Percentiles rank a stretch among this genome's conserved stretches.
phyloP scores from a whole-genome alignment of 2,113 vertebrate genomes.

The Dunckerocampus dactyliophorus region DNA sequence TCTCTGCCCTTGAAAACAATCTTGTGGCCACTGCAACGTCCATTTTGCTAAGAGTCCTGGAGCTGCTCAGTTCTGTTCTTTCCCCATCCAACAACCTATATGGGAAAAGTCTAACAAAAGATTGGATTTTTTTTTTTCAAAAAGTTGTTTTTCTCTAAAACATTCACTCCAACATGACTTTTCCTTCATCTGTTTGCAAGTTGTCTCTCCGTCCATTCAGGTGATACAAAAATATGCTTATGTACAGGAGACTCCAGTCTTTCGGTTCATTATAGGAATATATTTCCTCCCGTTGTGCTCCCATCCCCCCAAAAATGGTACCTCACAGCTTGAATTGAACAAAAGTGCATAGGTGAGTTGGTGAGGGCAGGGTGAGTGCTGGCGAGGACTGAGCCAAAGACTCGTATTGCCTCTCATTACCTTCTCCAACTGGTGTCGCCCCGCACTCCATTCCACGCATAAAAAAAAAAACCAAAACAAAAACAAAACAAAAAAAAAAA shows the following conservation, averaged over 20 bases:
- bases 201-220: slow-evolving; percentile 52
- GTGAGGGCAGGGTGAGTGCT: slow-evolving; percentile 67
- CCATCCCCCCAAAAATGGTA: slow-evolving; percentile 65
- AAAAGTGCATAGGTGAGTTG: slow-evolving; percentile 80
- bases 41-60: slow-evolving; percentile 40
- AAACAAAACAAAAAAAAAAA: neutral
- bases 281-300: slow-evolving; percentile 67
- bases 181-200: slow-evolving; percentile 67
- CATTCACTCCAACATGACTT: slow-evolving; percentile 64
- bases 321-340: slow-evolving; percentile 78
- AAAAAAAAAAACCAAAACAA: slow-evolving; percentile 6
- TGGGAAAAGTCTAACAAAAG: slow-evolving; percentile 7
- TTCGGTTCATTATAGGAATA: slow-evolving; percentile 62
- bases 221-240: slow-evolving; percentile 73
- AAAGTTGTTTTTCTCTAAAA: slow-evolving; percentile 47
- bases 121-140: slow-evolving; percentile 21
- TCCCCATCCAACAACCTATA: neutral
- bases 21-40: slow-evolving; percentile 31
- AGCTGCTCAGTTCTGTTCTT: neutral
- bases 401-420: slow-evolving; percentile 39
- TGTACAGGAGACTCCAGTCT: slow-evolving; percentile 65
- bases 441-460: slow-evolving; percentile 36
- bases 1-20: neutral
- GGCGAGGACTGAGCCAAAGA: slow-evolving; percentile 45
- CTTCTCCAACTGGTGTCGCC: slow-evolving; percentile 43